Percentiles rank a stretch among this genome's conserved stretches.
These are phyloP conservation scores for Natator depressus DNA, from an alignment of 2,113 vertebrate genomes.

Conservation along the genomic window DNA sequence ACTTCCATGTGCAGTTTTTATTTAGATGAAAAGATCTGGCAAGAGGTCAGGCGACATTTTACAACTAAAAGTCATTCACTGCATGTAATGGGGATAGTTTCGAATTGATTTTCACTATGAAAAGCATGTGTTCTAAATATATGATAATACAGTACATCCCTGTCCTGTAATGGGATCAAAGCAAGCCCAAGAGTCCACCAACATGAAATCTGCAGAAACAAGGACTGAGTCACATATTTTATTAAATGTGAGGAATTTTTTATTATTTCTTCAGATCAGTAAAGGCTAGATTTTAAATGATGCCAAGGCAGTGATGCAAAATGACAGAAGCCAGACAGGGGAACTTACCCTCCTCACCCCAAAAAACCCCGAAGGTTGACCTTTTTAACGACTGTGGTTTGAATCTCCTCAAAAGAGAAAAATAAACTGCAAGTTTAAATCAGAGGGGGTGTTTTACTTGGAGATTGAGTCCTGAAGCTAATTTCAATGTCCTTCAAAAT, in stretches of 20 bases:
- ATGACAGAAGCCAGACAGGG: not conserved
- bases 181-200: not conserved
- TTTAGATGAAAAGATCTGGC: not conserved
- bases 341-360: too few species aligned
- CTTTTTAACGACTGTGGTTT: not conserved
- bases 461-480: not conserved
- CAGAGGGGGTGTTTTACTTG: slow-evolving; percentile 5
- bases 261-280: not conserved
- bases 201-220: not conserved
- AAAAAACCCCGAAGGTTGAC: not conserved
- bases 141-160: not conserved
- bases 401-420: not conserved
- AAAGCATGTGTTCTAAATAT: slow-evolving; percentile 14
- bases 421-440: slow-evolving; percentile 4
- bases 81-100: slow-evolving; percentile 4
- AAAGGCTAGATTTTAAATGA: not conserved
- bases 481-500: not conserved
- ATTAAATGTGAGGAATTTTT: not conserved
- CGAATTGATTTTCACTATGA: not conserved
- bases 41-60: slow-evolving; percentile 1
- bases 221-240: not conserved
- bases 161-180: not conserved
- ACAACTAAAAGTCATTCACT: slow-evolving; percentile 12
- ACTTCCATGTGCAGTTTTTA: slow-evolving; percentile 14
- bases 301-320: not conserved